Evolutionary conservation across 2,888 invertebrate genomes (phyloP).

Genomic region (Agonopterix arenella): DNA sequence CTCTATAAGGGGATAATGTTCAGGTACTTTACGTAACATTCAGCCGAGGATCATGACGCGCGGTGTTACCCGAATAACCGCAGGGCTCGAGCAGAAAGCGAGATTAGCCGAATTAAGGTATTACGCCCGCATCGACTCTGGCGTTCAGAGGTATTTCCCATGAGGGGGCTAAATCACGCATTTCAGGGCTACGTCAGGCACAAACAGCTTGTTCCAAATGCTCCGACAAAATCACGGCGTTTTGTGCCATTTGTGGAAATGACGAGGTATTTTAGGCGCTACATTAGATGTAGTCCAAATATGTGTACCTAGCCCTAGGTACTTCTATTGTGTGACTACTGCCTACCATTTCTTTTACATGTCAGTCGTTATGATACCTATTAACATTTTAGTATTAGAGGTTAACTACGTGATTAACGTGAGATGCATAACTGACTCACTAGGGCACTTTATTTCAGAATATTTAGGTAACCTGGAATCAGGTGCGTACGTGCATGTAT

Average conservation of each 20-base stretch:
- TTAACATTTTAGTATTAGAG: too few species aligned
- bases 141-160: slow-evolving; percentile 57
- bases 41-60: slow-evolving; percentile 13
- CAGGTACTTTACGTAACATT: slow-evolving; percentile 9
- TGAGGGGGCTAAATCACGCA: slow-evolving; percentile 63
- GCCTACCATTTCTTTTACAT: too few species aligned
- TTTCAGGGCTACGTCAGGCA: slow-evolving; percentile 50
- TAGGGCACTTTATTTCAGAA: too few species aligned
- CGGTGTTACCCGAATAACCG: slow-evolving; percentile 28
- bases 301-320: too few species aligned
- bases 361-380: too few species aligned
- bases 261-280: slow-evolving; percentile 5
- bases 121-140: slow-evolving; percentile 54
- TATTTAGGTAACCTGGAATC: too few species aligned
- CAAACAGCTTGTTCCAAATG: slow-evolving; percentile 25
- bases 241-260: slow-evolving; percentile 10
- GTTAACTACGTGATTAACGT: too few species aligned
- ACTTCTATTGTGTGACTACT: too few species aligned
- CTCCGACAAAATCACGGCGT: slow-evolving; percentile 18
- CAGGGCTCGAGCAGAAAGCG: slow-evolving; percentile 41
- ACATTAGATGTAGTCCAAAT: background rate
- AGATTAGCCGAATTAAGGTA: slow-evolving; percentile 67
- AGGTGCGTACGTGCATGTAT: too few species aligned
- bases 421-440: too few species aligned
- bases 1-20: slow-evolving; percentile 13